Evolutionary conservation across 2,888 invertebrate genomes (phyloP).

Genomic region (Parnassius orleans): DNA sequence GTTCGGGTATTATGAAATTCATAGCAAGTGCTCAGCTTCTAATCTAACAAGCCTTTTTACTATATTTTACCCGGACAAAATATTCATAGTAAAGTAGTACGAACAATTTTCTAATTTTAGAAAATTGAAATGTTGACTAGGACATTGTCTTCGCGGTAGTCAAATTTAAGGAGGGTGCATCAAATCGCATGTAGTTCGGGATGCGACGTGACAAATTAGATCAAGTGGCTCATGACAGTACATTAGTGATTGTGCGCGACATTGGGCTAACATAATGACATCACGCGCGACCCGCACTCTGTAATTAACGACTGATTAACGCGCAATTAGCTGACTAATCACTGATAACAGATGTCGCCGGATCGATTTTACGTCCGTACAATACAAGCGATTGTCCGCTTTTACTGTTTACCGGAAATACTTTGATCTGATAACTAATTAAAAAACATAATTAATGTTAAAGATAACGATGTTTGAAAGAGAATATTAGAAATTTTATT

Average conservation of each 20-base stretch:
- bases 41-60: no score
- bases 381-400: constrained; percentile 21
- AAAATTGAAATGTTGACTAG: background rate
- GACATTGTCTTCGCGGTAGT: constrained; percentile 1
- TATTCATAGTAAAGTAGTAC: no score
- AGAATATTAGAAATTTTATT: no score
- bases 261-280: constrained; percentile 46
- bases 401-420: background rate
- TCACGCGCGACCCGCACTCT: constrained; percentile 46
- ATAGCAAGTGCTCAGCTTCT: no score
- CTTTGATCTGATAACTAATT: no score
- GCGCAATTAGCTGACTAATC: constrained; percentile 61
- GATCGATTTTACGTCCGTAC: background rate
- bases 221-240: constrained; percentile 46
- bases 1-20: no score
- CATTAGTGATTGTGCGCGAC: constrained; percentile 42
- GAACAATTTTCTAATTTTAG: no score
- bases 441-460: no score
- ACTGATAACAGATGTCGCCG: constrained; percentile 50
- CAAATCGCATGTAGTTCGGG: constrained; percentile 18
- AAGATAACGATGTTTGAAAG: no score
- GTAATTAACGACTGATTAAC: constrained; percentile 66
- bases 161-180: constrained; percentile 10
- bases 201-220: constrained; percentile 47
- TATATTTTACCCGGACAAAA: no score